Evolutionary conservation across 2,113 vertebrate species (phyloP), one percentile per base, ranked within the genome.

Genomic region (Onychostruthus taczanowskii): DNA sequence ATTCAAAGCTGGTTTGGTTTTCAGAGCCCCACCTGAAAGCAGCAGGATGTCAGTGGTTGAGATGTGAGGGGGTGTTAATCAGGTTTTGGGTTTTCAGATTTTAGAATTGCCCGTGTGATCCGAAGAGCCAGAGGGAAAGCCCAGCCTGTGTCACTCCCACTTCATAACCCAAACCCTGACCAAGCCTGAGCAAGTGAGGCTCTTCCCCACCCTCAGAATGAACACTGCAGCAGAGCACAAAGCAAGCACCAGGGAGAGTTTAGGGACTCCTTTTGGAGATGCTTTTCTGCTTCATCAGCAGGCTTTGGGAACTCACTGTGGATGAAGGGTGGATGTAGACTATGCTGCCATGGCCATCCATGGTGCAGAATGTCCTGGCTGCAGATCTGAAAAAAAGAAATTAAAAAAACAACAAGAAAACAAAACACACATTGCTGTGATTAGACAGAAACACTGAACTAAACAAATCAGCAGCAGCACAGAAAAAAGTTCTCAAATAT

Each of bases 281-380:
- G n/a, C 9, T 77, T 30, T 83, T 44, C 58, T 68, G 35, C 31
- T 61, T 49, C 24, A 28, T 4, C 59, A 74, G 50, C 18, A 68
- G 62, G 73, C 46, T 84, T 69, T 64, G 86, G 47, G 50, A 46
- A 97, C 97, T 98, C 98, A 99, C 99, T 70, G 98, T 97, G 68
- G 99, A 99, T n/a, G 99, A 99, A 83, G 99, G 99, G 96, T 99
- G 99, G 98, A 99, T 98, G 75, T 99, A 98, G 93, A 99, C 98
- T 81, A 98, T 98, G 50, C 99, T 99, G 87, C 99, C 99, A 19
- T 99, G 99, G 20, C 99, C 99, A 46, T 99, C 99, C 99, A 99
- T 99, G 76, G 99, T 99, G 96, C 99, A 99, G 97, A 99, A 99
- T 0, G 98, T 98, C 97, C 98, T 99, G 85, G 99, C 99, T 84